Percentiles rank a stretch among this genome's conserved stretches.
Evolutionary conservation across 2,113 vertebrate genomes (phyloP).

Genomic region (Heptranchias perlo): DNA sequence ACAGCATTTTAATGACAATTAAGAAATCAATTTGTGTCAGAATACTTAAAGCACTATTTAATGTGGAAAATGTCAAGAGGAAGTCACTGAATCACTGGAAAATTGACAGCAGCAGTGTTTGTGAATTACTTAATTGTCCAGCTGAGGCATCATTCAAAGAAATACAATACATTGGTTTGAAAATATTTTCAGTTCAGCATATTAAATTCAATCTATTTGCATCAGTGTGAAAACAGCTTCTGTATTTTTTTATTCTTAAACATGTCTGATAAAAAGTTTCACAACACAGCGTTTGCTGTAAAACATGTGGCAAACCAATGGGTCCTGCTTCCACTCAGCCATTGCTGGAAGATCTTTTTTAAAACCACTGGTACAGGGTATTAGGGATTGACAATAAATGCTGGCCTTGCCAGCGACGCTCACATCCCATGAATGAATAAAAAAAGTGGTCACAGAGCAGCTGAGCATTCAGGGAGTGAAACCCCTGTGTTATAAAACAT

Average conservation of each 20-base stretch:
- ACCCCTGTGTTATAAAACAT: not conserved
- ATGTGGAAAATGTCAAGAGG: constrained; percentile 12
- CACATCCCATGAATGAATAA: too few relatives aligned
- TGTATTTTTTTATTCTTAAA: not conserved
- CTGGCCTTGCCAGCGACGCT: too few relatives aligned
- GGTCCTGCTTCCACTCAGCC: not conserved
- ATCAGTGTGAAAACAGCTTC: not conserved
- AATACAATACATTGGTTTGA: not conserved
- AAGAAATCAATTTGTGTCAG: constrained; percentile 11
- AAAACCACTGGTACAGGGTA: not conserved
- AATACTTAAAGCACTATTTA: not conserved
- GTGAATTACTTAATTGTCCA: not conserved
- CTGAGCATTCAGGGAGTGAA: not conserved
- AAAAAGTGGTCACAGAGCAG: not conserved
- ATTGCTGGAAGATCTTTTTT: not conserved
- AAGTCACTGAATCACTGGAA: not conserved
- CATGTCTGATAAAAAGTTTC: not conserved
- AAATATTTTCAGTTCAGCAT: not conserved
- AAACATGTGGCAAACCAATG: not conserved
- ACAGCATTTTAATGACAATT: constrained; percentile 13
- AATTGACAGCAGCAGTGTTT: not conserved
- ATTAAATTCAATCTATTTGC: not conserved
- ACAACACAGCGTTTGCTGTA: not conserved
- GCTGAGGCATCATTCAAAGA: not conserved
- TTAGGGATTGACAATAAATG: too few relatives aligned